Base-by-base conservation (phyloP, 2,888 invertebrate species). In the Sussaba pulchella region DNA sequence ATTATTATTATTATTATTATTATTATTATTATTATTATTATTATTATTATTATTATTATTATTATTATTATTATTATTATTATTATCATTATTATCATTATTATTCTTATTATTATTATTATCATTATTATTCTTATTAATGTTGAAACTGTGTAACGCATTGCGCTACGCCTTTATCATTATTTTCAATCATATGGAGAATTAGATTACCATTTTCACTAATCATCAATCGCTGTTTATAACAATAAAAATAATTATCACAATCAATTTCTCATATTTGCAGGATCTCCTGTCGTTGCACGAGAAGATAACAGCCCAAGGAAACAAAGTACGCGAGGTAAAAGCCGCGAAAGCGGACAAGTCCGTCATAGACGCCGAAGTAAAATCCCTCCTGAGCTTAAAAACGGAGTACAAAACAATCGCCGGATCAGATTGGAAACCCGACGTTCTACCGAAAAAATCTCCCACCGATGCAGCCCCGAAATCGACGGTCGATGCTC, bases 391-490 rank as follows among this genome's bases (percentile, higher is more conserved):
- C 0, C 90, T 97, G 19, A 93, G 93, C 9, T 91, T 98, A 0
- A 98, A 98, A 92, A 93, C 94, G 0, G 94, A 97, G 81, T 98
- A 95, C 92, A 98, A 98, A 91, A 92, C 93, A 8, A 89, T 93
- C 47, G 95, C 95, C 3, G 96, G 95, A 0, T 88, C 90, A 54
- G 95, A 95, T 59, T 94, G 94, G 93, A 93, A 93, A 86, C 94
- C 94, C 9, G 87, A 26, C 14, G 10, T 84, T 78, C 59, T 71
- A n/a, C 82, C 12, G 63, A 24, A 26, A 81, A 82, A 39, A 43
- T 43, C 10, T 3, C 12, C 43, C 31, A 31, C 2, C 12, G 45
- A 69, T 45, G 69, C 85, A 26, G 76, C 75, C 89, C 87, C 73
- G 36, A 6, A 43, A 24, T 31, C 31, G 31, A n/a, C n/a, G n/a